Conservation (phyloP, 2,888 invertebrate species). For the Cactoblastis cactorum region DNA sequence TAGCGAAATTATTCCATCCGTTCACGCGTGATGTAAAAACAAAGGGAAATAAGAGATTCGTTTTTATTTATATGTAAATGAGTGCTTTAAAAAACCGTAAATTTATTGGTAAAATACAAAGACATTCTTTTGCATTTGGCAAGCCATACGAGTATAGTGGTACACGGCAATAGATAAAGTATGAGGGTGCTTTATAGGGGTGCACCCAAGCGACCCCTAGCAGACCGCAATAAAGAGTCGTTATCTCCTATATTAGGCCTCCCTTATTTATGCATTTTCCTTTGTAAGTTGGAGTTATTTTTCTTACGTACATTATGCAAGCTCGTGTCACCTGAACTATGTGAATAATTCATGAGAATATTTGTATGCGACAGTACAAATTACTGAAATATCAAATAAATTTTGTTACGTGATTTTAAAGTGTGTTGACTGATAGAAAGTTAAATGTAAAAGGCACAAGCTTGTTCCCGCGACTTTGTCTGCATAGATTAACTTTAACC, state of each 20-base stretch:
- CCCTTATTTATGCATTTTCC: constrained; percentile 31
- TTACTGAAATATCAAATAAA: constrained; percentile 33
- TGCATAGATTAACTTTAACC: too few relatives aligned
- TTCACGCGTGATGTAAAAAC: too few relatives aligned
- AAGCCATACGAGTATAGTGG: too few relatives aligned
- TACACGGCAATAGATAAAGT: constrained; percentile 40
- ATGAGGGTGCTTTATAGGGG: constrained; percentile 50
- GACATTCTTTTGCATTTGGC: constrained; percentile 18
- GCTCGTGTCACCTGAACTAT: constrained; percentile 40
- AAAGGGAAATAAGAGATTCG: too few relatives aligned
- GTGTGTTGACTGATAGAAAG: too few relatives aligned
- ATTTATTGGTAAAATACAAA: not conserved
- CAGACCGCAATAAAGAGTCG: constrained; percentile 47
- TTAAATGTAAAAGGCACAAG: too few relatives aligned
- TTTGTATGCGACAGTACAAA: constrained; percentile 41
- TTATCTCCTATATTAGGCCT: constrained; percentile 45
- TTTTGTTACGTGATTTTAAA: too few relatives aligned
- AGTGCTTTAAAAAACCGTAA: too few relatives aligned
- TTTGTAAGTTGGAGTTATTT: constrained; percentile 29
- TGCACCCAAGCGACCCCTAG: constrained; percentile 32
- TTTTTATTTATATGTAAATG: too few relatives aligned
- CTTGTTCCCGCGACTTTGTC: too few relatives aligned
- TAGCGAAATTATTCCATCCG: too few relatives aligned
- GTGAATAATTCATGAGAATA: constrained; percentile 46
- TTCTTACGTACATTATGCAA: constrained; percentile 37